These are phyloP conservation scores for Simalia tracyae DNA, from an alignment of 2,797 vertebrate genomes.

Conservation along the genomic window DNA sequence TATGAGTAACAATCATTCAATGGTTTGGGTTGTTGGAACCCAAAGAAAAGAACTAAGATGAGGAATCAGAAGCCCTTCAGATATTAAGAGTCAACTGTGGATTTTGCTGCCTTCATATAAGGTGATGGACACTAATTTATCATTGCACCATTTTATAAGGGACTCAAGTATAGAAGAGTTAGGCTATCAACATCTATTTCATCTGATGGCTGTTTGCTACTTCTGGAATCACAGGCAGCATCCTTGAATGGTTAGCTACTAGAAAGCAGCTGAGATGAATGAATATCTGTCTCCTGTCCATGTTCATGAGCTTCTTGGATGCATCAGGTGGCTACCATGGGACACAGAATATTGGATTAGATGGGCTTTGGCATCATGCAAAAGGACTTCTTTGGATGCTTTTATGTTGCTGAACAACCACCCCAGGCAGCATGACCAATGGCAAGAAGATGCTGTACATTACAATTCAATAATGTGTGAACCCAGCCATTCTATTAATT, in stretches of 20 bases:
- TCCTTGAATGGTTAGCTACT: neutral
- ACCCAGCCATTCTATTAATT: neutral
- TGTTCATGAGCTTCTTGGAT: neutral
- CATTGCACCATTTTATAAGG: neutral
- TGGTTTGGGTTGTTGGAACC: neutral
- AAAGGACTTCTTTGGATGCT: neutral
- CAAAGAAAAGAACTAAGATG: neutral
- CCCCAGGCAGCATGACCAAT: neutral
- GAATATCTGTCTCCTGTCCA: neutral
- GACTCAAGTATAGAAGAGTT: neutral
- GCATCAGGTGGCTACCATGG: neutral
- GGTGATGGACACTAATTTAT: neutral
- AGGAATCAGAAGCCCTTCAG: neutral
- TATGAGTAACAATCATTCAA: neutral
- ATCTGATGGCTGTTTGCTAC: neutral
- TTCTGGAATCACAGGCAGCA: neutral
- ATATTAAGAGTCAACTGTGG: neutral
- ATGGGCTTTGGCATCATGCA: neutral
- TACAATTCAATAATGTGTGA: neutral
- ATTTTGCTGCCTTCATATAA: neutral
- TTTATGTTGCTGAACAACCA: neutral
- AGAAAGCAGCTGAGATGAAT: neutral
- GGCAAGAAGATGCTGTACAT: neutral
- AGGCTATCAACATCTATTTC: neutral
- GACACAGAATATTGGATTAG: neutral